Evolutionary conservation across 1,140 invertebrate species (phyloP).

Genomic region (Ptiloglossa arizonensis): DNA sequence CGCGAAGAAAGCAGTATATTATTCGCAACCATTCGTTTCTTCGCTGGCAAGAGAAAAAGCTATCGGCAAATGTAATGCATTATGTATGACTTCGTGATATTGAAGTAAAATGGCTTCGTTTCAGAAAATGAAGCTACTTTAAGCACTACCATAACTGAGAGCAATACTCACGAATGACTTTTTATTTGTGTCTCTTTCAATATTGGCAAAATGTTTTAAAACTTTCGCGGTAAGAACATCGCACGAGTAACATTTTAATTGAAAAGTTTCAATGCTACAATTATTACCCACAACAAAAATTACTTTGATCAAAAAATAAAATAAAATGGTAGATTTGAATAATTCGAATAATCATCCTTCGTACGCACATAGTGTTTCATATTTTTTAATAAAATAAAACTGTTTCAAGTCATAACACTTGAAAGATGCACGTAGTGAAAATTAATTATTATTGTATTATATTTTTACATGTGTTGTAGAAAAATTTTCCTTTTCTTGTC

Average conservation of each 20-base stretch:
- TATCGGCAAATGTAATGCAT: slow-evolving; percentile 74
- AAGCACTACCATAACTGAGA: background rate
- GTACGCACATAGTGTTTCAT: too few relatives aligned
- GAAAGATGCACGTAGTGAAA: too few relatives aligned
- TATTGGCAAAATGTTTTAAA: background rate
- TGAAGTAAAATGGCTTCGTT: slow-evolving; percentile 12
- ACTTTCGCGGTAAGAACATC: background rate
- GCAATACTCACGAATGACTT: background rate
- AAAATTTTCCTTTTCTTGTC: background rate
- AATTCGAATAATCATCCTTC: too few relatives aligned
- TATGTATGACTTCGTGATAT: slow-evolving; percentile 64
- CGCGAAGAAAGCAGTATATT: slow-evolving; percentile 32
- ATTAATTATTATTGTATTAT: too few relatives aligned
- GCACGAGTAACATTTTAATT: too few relatives aligned
- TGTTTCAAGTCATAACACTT: too few relatives aligned
- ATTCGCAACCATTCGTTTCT: slow-evolving; percentile 54
- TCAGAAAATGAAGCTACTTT: slow-evolving; percentile 19
- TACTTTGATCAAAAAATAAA: background rate
- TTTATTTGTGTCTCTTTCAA: background rate
- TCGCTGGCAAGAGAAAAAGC: slow-evolving; percentile 33
- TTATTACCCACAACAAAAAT: background rate
- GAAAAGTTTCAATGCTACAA: too few relatives aligned
- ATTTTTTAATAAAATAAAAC: too few relatives aligned
- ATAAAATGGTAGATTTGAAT: background rate
- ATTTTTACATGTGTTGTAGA: too few relatives aligned